Percentiles rank a stretch among this genome's conserved stretches.
Conservation (phyloP, 1,140 invertebrate genomes). For the Drosophila virilis region DNA sequence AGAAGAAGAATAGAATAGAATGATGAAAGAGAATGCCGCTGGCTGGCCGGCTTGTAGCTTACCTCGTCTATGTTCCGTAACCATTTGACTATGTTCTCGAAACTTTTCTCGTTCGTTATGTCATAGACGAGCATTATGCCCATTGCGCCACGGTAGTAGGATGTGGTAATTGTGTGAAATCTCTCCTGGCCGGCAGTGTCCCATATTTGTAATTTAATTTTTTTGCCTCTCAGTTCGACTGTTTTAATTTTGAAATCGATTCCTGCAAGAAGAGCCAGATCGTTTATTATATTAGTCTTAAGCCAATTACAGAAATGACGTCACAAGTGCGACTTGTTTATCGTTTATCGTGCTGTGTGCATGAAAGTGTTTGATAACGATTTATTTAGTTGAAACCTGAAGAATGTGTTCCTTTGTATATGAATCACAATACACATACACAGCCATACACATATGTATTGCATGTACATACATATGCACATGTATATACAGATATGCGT, state of each 20-base stretch:
- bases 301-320: slow-evolving; percentile 43
- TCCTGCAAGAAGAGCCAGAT: slow-evolving; percentile 86
- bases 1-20: background rate
- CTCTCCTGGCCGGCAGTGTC: slow-evolving; percentile 93
- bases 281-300: slow-evolving; percentile 17
- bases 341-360: slow-evolving; percentile 10
- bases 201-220: slow-evolving; percentile 99
- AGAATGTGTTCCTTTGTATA: slow-evolving; percentile 9
- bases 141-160: slow-evolving; percentile 99
- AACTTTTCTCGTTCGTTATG: slow-evolving; percentile 98
- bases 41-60: slow-evolving; percentile 11
- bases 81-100: slow-evolving; percentile 99
- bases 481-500: slow-evolving; percentile 30
- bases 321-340: slow-evolving; percentile 34
- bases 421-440: slow-evolving; percentile 36
- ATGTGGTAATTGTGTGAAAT: slow-evolving; percentile 98
- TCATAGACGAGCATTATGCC: slow-evolving; percentile 99
- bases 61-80: slow-evolving; percentile 98
- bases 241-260: slow-evolving; percentile 99
- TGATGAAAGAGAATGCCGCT: background rate
- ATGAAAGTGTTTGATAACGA: slow-evolving; percentile 17
- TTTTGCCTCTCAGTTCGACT: slow-evolving; percentile 98
- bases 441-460: background rate
- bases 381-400: slow-evolving; percentile 8
- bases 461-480: slow-evolving; percentile 14